phyloP scores from a whole-genome alignment of 2,888 invertebrate species.

The Leucozona laternaria region DNA sequence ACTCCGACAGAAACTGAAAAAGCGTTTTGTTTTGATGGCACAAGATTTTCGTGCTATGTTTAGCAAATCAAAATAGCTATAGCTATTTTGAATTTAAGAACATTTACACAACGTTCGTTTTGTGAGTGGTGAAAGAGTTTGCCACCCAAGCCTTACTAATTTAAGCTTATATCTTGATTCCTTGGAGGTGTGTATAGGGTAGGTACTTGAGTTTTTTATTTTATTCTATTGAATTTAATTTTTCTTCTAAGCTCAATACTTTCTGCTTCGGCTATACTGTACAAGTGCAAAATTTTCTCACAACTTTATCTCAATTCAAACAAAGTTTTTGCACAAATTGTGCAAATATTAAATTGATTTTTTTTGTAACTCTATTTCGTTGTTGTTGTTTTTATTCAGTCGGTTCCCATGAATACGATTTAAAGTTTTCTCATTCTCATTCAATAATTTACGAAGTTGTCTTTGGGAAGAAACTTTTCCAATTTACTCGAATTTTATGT shows the following conservation, averaged over 20 bases:
- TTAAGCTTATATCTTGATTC: not conserved
- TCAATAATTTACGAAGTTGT: slow-evolving; percentile 62
- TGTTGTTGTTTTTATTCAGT: slow-evolving; percentile 19
- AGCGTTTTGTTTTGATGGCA: slow-evolving; percentile 42
- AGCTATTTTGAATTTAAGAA: slow-evolving; percentile 20
- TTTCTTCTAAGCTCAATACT: not conserved
- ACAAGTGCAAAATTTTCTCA: slow-evolving; percentile 38
- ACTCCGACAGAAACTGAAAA: slow-evolving; percentile 23
- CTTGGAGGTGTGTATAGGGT: not conserved
- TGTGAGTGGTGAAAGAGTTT: not conserved
- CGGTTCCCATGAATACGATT: slow-evolving; percentile 70
- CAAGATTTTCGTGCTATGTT: slow-evolving; percentile 47
- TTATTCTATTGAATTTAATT: not conserved
- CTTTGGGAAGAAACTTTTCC: slow-evolving; percentile 57
- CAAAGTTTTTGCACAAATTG: slow-evolving; percentile 49
- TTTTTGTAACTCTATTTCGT: not conserved
- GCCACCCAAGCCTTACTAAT: not conserved
- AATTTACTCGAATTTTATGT: slow-evolving; percentile 54
- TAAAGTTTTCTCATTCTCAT: slow-evolving; percentile 73
- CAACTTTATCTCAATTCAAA: slow-evolving; percentile 53
- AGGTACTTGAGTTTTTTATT: not conserved
- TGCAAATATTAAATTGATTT: slow-evolving; percentile 71
- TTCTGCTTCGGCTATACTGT: slow-evolving; percentile 10
- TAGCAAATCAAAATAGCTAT: slow-evolving; percentile 13
- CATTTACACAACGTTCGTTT: not conserved